phyloP scores from a whole-genome alignment of 2,888 invertebrate genomes.

The Galeopsomyia nigrocyanea region DNA sequence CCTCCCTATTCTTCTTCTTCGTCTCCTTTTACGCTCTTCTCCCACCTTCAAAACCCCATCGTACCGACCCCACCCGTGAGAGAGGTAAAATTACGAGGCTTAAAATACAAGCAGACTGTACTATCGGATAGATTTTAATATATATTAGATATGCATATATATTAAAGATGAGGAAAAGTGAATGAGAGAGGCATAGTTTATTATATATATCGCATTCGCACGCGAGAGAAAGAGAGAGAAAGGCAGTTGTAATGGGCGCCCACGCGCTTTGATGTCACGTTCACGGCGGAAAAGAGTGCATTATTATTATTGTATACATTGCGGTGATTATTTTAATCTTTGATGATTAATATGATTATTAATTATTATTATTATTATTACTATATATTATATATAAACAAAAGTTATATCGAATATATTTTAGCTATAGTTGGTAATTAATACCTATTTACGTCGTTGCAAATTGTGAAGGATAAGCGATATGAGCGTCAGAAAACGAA shows the following conservation, averaged over 20 bases:
- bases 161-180: constrained; percentile 55
- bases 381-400: constrained; percentile 60
- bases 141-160: constrained; percentile 59
- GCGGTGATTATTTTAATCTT: constrained; percentile 45
- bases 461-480: constrained; percentile 54
- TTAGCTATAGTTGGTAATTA: constrained; percentile 67
- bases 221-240: constrained; percentile 33
- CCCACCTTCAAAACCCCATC: constrained; percentile 22
- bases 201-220: constrained; percentile 55
- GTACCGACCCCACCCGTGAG: constrained; percentile 40
- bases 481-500: constrained; percentile 65
- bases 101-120: constrained; percentile 66
- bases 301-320: constrained; percentile 45
- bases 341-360: constrained; percentile 49
- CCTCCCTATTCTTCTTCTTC: constrained; percentile 1
- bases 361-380: constrained; percentile 56
- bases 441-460: constrained; percentile 66
- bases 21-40: background rate
- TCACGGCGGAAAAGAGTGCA: constrained; percentile 38
- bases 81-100: constrained; percentile 64
- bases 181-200: constrained; percentile 60
- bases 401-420: constrained; percentile 68
- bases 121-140: constrained; percentile 67
- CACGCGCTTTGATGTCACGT: constrained; percentile 34
- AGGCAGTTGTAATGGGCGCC: constrained; percentile 23